phyloP scores from a whole-genome alignment of 2,113 vertebrate species.

The Phaethon lepturus region DNA sequence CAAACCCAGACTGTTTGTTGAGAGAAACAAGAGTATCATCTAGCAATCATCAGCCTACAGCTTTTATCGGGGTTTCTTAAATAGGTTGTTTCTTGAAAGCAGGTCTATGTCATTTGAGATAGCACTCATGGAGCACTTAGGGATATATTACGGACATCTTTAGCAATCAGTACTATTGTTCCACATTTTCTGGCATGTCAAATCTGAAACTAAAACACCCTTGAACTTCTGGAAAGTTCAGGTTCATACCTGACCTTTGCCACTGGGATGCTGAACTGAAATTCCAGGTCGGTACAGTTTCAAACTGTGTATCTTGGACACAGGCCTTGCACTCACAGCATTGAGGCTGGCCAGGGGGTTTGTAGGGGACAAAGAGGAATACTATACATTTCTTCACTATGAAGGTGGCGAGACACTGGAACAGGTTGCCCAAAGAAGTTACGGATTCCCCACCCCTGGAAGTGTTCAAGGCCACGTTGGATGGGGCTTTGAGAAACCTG shows the following conservation, averaged over 20 bases:
- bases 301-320: accelerated
- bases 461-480: too few species aligned
- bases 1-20: background rate
- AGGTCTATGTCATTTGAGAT: background rate
- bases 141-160: background rate
- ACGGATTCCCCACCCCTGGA: too few species aligned
- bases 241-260: background rate
- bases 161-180: background rate
- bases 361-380: background rate
- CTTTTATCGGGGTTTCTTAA: background rate
- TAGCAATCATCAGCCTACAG: background rate
- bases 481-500: too few species aligned
- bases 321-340: background rate
- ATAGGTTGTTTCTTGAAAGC: background rate
- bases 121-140: background rate
- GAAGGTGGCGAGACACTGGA: too few species aligned
- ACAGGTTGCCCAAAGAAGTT: too few species aligned
- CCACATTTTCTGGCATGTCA: background rate
- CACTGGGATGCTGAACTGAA: background rate
- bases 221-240: background rate
- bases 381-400: background rate
- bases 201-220: background rate
- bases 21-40: background rate
- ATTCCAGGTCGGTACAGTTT: background rate
- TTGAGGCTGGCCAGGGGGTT: background rate